Evolutionary conservation across 1,140 invertebrate species (phyloP), one percentile per base, ranked within the genome.

Genomic region (Tenebrio molitor): DNA sequence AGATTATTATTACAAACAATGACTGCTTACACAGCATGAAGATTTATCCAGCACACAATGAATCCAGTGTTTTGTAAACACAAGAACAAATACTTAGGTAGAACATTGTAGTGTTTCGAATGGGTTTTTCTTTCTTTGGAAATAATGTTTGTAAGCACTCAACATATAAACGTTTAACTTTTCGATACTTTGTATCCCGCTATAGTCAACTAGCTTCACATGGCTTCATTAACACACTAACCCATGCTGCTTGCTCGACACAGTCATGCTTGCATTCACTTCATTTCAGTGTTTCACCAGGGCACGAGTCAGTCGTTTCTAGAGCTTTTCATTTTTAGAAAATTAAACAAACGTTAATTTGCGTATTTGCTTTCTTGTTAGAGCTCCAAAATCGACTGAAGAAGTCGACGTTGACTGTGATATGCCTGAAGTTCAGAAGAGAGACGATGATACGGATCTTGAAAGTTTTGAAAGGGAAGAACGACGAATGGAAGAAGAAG

Each of bases 401-500:
- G 77, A 80, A 69, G 62, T 65, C 14, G 79, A 81, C 36, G 62
- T 77, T 71, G 80, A 80, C 80, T 83, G 81, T 80, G 81, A 80
- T 78, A 83, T 83, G 80, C 68, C 73, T 15, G 79, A 82, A 68
- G 50, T 79, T 34, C 36, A 62, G 34, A 64, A 63, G 62, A 66
- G 34, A 42, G 81, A 81, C 19, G 80, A 83, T 17, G 79, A 81
- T 68, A 81, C 81, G 4, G 82, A 84, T 71, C 41, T 82, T 14
- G 82, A 84, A 73, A 83, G 82, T 75, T 87, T 87, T 77, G 85
- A 87, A 75, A 78, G 82, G 29, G 84, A 86, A 36, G 86, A 87
- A 69, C 79, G 82, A 71, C 75, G 81, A 71, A 84, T 86, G 75
- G 83, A 84, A 44, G 84, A 85, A 70, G 84, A 85, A 81, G 83